Base-by-base conservation (phyloP, 1,140 invertebrate genomes). In the Spodoptera frugiperda region DNA sequence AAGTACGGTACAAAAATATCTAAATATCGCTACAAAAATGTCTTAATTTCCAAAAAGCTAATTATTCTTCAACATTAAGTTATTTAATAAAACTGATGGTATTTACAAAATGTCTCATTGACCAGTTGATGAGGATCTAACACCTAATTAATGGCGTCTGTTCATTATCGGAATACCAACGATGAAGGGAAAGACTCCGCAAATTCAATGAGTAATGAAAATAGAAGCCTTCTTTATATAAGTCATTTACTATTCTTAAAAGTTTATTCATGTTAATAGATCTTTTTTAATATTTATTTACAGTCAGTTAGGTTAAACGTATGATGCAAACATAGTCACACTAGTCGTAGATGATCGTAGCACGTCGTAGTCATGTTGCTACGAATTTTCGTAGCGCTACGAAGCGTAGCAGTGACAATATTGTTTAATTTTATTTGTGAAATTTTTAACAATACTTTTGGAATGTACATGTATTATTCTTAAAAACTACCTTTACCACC, bases 151-250 rank as follows among this genome's bases (percentile, higher is more conserved):
- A 55, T 57, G 51, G 19, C 21, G 53, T 57, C 68, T 14, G 53
- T 72, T 57, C 68, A 72, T 72, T 72, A 72, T 72, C 39, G 68
- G 30, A 72, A 72, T 72, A 72, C 53, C 68, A 55, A 46, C 30
- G 68, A 14, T 21, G 44, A 63, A 46, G 63, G 51, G 51, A n/a
- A 44, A 25, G 12, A 57, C 30, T 21, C 46, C 39, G 51, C 14
- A 72, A 72, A 72, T 72, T 72, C 68, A 55, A 57, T 72, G 68
- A 72, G 33, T 46, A 72, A 72, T 57, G 17, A 14, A 25, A 44
- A 21, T 48, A 54, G 49, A n/a, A 46, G 63, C 63, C 63, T 55
- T 39, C 68, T 30, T 72, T 57, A 72, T 21, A 25, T 46, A 57
- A 21, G 14, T 53, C 12, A 72, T 72, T 72, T n/a, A 57, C 39